Conservation (phyloP, 2,113 vertebrate species). For the Apistogramma diplotaenia region DNA sequence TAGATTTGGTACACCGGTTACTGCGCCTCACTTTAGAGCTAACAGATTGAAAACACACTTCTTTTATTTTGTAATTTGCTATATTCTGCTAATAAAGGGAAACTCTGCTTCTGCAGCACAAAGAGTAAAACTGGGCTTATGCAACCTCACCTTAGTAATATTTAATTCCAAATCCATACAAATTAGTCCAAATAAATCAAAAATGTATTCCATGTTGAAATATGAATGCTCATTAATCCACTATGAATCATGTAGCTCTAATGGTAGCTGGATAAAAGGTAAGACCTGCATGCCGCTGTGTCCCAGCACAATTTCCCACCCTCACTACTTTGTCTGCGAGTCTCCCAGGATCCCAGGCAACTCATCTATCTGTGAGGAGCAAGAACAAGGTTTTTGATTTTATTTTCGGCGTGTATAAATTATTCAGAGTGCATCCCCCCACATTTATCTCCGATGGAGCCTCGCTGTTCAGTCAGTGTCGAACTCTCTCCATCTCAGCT, state of each 20-base stretch:
- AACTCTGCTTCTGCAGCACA: not conserved
- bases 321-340: conserved; percentile 47
- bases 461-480: conserved; percentile 53
- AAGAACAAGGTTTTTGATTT: conserved; percentile 64
- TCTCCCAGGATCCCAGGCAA: conserved; percentile 37
- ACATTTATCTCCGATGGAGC: conserved; percentile 68
- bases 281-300: conserved; percentile 12
- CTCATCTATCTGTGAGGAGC: conserved; percentile 56
- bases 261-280: conserved; percentile 26
- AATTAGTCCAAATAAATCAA: not conserved
- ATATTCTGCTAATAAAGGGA: not conserved
- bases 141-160: not conserved
- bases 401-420: conserved; percentile 74
- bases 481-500: conserved; percentile 58
- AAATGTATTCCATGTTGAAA: conserved; percentile 39
- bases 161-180: not conserved
- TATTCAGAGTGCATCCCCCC: conserved; percentile 67
- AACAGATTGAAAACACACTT: not conserved
- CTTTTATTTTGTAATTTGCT: not conserved
- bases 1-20: not conserved
- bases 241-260: conserved; percentile 31
- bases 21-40: not conserved
- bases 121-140: not conserved
- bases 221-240: conserved; percentile 57
- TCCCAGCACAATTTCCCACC: conserved; percentile 18